Evolutionary conservation across 1,140 invertebrate genomes (phyloP).

Genomic region (Tetramorium alpestre): DNA sequence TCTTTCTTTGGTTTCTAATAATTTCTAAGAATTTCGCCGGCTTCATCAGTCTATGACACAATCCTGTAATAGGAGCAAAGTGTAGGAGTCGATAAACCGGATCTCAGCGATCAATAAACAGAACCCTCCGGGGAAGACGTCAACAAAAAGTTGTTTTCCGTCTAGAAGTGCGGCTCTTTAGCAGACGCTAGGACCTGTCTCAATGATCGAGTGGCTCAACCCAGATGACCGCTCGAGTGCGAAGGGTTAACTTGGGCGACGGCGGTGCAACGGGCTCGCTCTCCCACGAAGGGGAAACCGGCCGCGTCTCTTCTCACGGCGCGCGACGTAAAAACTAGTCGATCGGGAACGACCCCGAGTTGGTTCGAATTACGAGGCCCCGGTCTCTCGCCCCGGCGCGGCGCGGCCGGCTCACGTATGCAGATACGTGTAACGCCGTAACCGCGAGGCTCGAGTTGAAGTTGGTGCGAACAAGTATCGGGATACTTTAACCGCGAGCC

Average conservation of each 20-base stretch:
- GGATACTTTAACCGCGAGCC: slow-evolving; percentile 39
- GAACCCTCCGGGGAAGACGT: neutral
- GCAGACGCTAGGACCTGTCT: slow-evolving; percentile 27
- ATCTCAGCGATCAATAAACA: slow-evolving; percentile 36
- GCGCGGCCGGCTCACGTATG: neutral
- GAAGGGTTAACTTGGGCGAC: slow-evolving; percentile 37
- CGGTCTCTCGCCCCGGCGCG: neutral
- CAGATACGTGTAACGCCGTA: neutral
- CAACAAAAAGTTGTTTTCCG: slow-evolving; percentile 58
- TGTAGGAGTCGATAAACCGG: slow-evolving; percentile 18
- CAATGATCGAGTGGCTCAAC: slow-evolving; percentile 45
- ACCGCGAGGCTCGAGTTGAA: slow-evolving; percentile 9
- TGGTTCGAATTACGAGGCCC: slow-evolving; percentile 47
- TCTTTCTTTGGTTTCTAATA: neutral
- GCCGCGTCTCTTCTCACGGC: slow-evolving; percentile 45
- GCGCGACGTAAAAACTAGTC: slow-evolving; percentile 27
- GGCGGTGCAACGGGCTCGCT: slow-evolving; percentile 15
- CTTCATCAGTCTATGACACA: neutral
- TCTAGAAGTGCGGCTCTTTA: neutral
- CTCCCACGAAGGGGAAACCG: slow-evolving; percentile 43
- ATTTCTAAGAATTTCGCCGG: neutral
- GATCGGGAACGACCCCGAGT: slow-evolving; percentile 25
- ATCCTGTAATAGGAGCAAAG: neutral
- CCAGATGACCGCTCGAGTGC: slow-evolving; percentile 54
- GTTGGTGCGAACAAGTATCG: slow-evolving; percentile 31